Conservation (phyloP, 2,797 vertebrate genomes). For the Schizopygopsis malacanthus region DNA sequence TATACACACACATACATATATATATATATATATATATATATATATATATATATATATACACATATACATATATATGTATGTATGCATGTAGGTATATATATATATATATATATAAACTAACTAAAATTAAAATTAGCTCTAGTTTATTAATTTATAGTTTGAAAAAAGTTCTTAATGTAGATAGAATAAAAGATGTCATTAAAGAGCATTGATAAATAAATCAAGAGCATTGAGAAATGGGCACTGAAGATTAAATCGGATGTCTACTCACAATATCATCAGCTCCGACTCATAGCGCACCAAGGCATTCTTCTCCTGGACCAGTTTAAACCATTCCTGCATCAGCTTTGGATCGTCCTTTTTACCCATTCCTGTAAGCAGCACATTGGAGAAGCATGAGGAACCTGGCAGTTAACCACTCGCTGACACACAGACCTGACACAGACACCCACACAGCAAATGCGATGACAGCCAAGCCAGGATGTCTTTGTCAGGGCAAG, state of each 20-base stretch:
- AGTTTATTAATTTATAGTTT: background rate
- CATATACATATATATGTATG: too few species aligned
- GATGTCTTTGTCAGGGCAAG: conserved; percentile 71
- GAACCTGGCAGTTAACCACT: conserved; percentile 29
- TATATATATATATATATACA: too few species aligned
- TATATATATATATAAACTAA: too few species aligned
- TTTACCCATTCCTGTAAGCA: conserved; percentile 93
- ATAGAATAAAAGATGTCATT: background rate
- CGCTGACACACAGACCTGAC: conserved; percentile 54
- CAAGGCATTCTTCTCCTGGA: conserved; percentile 97
- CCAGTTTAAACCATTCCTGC: conserved; percentile 99
- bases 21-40: too few species aligned
- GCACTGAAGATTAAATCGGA: background rate
- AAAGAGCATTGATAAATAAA: background rate
- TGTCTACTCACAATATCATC: conserved; percentile 97
- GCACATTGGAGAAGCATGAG: conserved; percentile 54
- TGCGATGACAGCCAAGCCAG: conserved; percentile 78
- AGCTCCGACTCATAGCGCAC: conserved; percentile 98
- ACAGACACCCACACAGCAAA: conserved; percentile 66
- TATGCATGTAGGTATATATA: too few species aligned
- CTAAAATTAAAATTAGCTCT: background rate
- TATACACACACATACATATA: too few species aligned
- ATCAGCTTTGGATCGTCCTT: conserved; percentile 99
- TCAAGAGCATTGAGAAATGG: background rate
- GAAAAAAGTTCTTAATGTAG: background rate